phyloP scores from a whole-genome alignment of 1,140 invertebrate species.

The Pseudachorutes palmiensis region DNA sequence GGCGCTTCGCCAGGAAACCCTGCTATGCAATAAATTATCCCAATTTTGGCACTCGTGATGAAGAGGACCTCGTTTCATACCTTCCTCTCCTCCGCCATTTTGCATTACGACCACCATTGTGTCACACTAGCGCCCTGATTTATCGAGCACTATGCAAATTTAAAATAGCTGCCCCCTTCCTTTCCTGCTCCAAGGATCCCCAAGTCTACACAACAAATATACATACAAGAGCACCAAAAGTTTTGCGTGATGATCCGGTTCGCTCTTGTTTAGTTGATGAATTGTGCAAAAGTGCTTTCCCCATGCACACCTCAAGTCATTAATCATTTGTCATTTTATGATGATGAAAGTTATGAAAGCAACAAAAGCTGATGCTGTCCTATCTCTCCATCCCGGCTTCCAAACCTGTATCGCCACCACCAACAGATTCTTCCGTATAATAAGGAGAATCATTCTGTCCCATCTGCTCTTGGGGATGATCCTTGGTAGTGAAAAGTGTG shows the following conservation, averaged over 20 bases:
- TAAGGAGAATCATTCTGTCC: too few species aligned
- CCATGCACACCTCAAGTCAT: neutral
- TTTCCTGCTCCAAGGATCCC: too few species aligned
- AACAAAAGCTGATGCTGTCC: neutral
- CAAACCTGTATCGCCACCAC: too few species aligned
- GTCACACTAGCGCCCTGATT: too few species aligned
- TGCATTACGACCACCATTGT: too few species aligned
- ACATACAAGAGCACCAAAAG: too few species aligned
- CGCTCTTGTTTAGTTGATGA: neutral
- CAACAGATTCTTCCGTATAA: too few species aligned
- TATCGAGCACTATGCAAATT: constrained; percentile 7
- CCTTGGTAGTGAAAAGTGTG: too few species aligned
- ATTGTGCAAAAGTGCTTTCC: neutral
- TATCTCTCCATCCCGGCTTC: neutral
- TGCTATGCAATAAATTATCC: constrained; percentile 2
- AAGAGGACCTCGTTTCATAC: constrained; percentile 4
- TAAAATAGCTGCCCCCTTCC: too few species aligned
- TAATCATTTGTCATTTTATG: neutral
- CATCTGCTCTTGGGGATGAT: too few species aligned
- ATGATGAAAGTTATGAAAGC: neutral
- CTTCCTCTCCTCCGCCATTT: neutral
- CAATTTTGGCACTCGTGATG: constrained; percentile 5
- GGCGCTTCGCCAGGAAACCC: neutral
- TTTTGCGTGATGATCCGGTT: too few species aligned
- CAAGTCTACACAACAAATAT: too few species aligned